phyloP scores from a whole-genome alignment of 2,113 vertebrate genomes.

The Taxidea taxus region DNA sequence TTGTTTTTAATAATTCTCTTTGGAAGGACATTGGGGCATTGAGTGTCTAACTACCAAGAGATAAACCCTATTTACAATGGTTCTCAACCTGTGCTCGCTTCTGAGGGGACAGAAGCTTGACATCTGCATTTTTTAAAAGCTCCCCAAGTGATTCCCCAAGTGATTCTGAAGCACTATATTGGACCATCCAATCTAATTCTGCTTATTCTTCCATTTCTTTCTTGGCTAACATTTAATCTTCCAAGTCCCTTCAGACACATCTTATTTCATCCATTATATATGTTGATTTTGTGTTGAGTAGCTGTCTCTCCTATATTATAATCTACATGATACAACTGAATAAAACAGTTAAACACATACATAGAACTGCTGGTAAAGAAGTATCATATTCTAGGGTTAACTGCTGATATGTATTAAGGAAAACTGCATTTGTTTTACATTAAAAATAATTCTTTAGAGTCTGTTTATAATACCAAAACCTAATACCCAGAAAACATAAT shows the following conservation, averaged over 20 bases:
- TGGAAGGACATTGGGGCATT: too few species aligned
- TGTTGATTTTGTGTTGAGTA: not conserved
- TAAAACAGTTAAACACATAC: not conserved
- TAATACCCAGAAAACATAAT: not conserved
- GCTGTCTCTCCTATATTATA: not conserved
- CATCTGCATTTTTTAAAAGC: not conserved
- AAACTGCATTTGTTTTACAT: not conserved
- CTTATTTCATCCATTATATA: not conserved
- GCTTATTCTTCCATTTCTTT: not conserved
- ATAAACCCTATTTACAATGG: not conserved
- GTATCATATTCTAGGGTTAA: not conserved
- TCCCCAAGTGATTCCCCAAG: not conserved
- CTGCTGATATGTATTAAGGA: not conserved
- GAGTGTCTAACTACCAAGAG: not conserved
- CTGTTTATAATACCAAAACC: not conserved
- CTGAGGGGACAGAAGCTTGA: not conserved
- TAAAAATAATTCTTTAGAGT: not conserved
- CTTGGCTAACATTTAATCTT: not conserved
- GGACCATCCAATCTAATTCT: not conserved
- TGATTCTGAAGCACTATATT: not conserved
- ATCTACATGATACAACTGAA: not conserved
- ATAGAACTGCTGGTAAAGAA: not conserved
- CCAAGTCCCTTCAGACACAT: not conserved
- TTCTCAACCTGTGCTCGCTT: not conserved
- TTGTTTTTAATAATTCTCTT: too few species aligned